Evolutionary conservation across 92 coral and sea anemone species (phyloP), one percentile per base, ranked within the genome.

Genomic region (Blastomussa wellsi): DNA sequence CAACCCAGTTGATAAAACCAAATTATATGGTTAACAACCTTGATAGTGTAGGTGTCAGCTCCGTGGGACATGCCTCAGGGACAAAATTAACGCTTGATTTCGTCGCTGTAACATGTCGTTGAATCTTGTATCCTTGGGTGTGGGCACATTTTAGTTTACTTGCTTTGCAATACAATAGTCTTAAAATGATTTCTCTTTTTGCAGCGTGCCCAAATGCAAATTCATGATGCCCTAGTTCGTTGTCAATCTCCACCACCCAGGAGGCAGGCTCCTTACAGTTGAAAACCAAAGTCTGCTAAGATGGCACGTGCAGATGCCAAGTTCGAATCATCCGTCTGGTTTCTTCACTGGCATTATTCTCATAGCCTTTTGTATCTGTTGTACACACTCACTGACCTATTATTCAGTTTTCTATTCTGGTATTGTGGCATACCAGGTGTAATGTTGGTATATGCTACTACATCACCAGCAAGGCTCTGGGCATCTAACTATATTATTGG

Each of bases 201-300:
- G n/a, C 77, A 90, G 93, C 89, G 88, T 38, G 93, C 91, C 28
- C 93, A 90, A 77, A 87, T 90, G 91, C 84, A 84, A 84, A 88
- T 90, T 35, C 90, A 84, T 28, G 93, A 90, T 55, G 86, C 89
- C 66, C 82, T 90, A 47, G 88, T 26, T 35, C 82, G 83, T 37
- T 85, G 88, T 52, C 88, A 85, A 76, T 65, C 77, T 65, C 88
- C 88, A 37, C 84, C 88, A n/a, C 88, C 78, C 20, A 77, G 83
- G 84, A 68, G 84, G 29, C 84, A 77, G 77, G 42, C 80, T 5
- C 62, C 83, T 15, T 78, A 85, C 68, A 85, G 88, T 70, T 85
- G 77, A 85, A 42, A 49, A 35, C 29, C n/a, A 17, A 48, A 53
- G 29, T 64, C 59, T 15, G 62, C 55, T 8, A 39, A 69, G 70